A percentile compares a stretch with the other conserved stretches of the same genome.
Conservation (phyloP, 2,797 vertebrate genomes). For the Danio jaintianensis region DNA sequence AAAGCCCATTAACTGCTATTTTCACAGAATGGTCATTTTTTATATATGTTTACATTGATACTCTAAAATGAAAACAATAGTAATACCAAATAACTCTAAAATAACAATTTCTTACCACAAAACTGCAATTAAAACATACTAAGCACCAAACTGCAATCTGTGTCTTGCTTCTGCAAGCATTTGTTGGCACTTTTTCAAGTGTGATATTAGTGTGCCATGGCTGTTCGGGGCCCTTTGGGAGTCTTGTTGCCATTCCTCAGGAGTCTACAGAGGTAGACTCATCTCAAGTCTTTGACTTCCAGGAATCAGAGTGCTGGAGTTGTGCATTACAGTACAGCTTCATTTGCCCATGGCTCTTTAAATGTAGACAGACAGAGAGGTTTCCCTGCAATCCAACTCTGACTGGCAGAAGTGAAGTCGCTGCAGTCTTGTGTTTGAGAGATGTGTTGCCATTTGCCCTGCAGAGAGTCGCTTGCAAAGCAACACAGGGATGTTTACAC, state of each 20-base stretch:
- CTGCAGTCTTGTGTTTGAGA: slow-evolving; percentile 11
- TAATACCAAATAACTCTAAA: not conserved
- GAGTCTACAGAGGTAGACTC: slow-evolving; percentile 19
- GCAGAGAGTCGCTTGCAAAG: slow-evolving; percentile 7
- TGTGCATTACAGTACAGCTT: slow-evolving; percentile 8
- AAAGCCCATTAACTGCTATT: no score
- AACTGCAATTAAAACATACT: not conserved
- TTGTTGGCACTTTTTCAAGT: slow-evolving; percentile 17
- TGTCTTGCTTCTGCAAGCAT: not conserved
- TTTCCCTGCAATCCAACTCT: slow-evolving; percentile 15
- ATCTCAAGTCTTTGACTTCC: slow-evolving; percentile 31
- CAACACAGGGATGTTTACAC: slow-evolving; percentile 51
- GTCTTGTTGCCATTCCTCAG: slow-evolving; percentile 41
- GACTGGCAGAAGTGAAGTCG: slow-evolving; percentile 27
- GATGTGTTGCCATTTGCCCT: slow-evolving; percentile 36
- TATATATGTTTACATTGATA: no score
- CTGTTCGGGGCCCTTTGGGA: slow-evolving; percentile 24
- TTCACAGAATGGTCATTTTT: no score
- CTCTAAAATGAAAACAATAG: no score
- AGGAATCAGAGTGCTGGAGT: slow-evolving; percentile 9
- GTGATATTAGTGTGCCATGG: slow-evolving; percentile 23
- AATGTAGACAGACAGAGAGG: not conserved
- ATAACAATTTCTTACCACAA: not conserved
- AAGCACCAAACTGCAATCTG: not conserved
- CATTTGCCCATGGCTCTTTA: not conserved